Evolutionary conservation across 2,797 vertebrate species (phyloP).

Genomic region (Helarctos malayanus): DNA sequence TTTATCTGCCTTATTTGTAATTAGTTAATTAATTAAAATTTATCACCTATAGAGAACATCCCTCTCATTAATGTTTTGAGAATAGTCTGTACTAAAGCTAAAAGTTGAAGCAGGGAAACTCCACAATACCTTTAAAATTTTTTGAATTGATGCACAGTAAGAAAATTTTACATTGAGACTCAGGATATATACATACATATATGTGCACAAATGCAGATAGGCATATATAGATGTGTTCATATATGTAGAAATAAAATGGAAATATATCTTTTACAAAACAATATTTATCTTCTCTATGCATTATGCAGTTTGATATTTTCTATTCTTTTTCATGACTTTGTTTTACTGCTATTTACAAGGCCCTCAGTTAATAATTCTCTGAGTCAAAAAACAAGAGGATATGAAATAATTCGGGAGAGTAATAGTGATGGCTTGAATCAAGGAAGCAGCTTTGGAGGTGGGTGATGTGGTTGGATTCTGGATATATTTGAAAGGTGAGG

Average conservation of each 20-base stretch:
- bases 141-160: not conserved
- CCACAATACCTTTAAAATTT: not conserved
- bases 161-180: conserved; percentile 36
- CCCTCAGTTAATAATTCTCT: not conserved
- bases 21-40: conserved; percentile 38
- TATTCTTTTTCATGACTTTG: not conserved
- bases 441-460: not conserved
- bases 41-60: not conserved
- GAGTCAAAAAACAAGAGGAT: not conserved
- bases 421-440: not conserved
- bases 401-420: not conserved
- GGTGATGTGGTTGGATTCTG: not conserved
- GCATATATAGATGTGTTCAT: not conserved
- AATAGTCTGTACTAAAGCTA: not conserved
- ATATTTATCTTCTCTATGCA: not conserved
- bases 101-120: not conserved
- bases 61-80: not conserved
- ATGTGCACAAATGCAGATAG: not conserved
- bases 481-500: not conserved
- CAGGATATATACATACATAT: not conserved
- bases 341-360: conserved; percentile 1
- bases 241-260: not conserved
- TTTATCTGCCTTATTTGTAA: conserved; percentile 27
- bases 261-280: not conserved
- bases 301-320: conserved; percentile 8